phyloP scores from a whole-genome alignment of 2,888 invertebrate genomes.

The Keiferia lycopersicella region DNA sequence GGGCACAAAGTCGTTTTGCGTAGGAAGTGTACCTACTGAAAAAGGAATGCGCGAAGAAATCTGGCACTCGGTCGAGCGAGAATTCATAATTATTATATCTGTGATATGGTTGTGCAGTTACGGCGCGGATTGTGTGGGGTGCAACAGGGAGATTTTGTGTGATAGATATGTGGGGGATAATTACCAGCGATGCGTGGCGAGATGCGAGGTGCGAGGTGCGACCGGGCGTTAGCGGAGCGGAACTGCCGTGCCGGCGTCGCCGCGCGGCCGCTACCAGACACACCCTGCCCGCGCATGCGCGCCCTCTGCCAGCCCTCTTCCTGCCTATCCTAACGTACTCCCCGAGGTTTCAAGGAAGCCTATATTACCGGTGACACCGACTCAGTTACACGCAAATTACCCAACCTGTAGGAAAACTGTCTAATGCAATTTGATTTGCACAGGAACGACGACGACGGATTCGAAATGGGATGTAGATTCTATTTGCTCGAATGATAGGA shows the following conservation, averaged over 20 bases:
- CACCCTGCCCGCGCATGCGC: slow-evolving; percentile 77
- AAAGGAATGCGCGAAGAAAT: slow-evolving; percentile 53
- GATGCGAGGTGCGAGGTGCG: slow-evolving; percentile 44
- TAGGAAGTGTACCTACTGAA: slow-evolving; percentile 51
- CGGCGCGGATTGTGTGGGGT: slow-evolving; percentile 20
- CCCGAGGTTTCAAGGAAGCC: slow-evolving; percentile 35
- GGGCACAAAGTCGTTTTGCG: slow-evolving; percentile 49
- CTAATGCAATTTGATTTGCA: not conserved
- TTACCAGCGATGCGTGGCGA: slow-evolving; percentile 47
- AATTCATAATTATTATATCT: not conserved
- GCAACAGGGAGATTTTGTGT: slow-evolving; percentile 33
- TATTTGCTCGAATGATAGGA: not conserved
- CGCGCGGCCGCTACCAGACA: slow-evolving; percentile 57
- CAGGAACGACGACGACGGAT: not conserved
- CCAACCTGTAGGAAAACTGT: slow-evolving; percentile 8
- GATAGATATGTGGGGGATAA: slow-evolving; percentile 43
- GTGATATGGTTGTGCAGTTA: not conserved
- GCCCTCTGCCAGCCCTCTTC: slow-evolving; percentile 43
- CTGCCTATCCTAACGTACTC: slow-evolving; percentile 36
- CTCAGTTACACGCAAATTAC: slow-evolving; percentile 11
- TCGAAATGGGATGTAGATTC: not conserved
- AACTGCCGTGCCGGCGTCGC: slow-evolving; percentile 63
- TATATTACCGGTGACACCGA: slow-evolving; percentile 38
- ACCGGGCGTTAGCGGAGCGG: slow-evolving; percentile 52
- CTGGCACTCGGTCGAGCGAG: slow-evolving; percentile 38